phyloP scores from a whole-genome alignment of 1,140 invertebrate genomes.

The Atta texana region DNA sequence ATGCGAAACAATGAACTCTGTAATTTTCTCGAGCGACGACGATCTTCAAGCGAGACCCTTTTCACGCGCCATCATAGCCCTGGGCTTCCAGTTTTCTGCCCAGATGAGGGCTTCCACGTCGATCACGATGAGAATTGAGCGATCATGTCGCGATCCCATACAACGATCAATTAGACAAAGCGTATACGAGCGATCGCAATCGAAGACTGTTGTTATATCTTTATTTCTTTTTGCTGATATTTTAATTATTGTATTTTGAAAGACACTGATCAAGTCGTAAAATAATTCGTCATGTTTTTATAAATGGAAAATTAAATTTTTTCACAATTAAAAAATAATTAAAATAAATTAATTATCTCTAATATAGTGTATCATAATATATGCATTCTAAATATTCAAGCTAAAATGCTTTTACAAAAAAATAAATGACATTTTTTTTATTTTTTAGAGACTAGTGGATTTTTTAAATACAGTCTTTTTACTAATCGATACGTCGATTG shows the following conservation, averaged over 20 bases:
- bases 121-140: constrained; percentile 71
- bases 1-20: constrained; percentile 76
- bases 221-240: neutral
- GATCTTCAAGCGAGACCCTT: constrained; percentile 65
- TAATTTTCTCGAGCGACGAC: constrained; percentile 76
- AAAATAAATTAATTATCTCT: neutral
- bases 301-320: neutral
- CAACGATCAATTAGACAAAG: constrained; percentile 50
- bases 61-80: constrained; percentile 74
- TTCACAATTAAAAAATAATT: neutral
- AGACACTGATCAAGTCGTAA: neutral
- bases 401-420: neutral
- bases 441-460: constrained; percentile 31
- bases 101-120: constrained; percentile 51
- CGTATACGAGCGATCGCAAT: constrained; percentile 15
- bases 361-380: neutral
- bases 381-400: neutral
- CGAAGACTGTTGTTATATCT: neutral
- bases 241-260: neutral
- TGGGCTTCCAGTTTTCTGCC: constrained; percentile 68
- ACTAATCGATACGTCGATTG: constrained; percentile 51
- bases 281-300: neutral
- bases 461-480: constrained; percentile 42
- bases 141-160: constrained; percentile 57
- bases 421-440: neutral